Evolutionary conservation across 2,888 invertebrate species (phyloP).

Genomic region (Apoderus coryli): DNA sequence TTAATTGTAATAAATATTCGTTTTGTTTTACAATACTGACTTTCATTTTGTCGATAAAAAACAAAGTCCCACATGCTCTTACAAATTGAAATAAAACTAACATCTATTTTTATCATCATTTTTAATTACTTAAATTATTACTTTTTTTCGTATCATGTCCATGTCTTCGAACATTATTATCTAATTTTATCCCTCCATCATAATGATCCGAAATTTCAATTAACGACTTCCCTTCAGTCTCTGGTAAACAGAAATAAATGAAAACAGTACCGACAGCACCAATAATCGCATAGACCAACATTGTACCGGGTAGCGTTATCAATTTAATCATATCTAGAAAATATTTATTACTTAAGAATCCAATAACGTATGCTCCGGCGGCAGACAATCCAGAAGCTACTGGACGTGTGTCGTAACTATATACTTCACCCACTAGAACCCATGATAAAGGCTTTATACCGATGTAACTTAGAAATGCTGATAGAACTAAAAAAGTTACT

Average conservation of each 20-base stretch:
- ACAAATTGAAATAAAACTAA: too few species aligned
- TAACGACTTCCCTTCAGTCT: slow-evolving; percentile 66
- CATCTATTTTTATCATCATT: too few species aligned
- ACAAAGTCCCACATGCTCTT: too few species aligned
- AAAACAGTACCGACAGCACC: slow-evolving; percentile 45
- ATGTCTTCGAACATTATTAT: slow-evolving; percentile 34
- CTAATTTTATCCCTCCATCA: slow-evolving; percentile 39
- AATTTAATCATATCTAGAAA: slow-evolving; percentile 48
- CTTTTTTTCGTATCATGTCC: too few species aligned
- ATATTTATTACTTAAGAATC: slow-evolving; percentile 58
- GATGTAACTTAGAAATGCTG: slow-evolving; percentile 55
- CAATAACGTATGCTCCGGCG: slow-evolving; percentile 59
- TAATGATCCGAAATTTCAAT: slow-evolving; percentile 57
- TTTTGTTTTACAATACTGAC: too few species aligned
- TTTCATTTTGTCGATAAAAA: too few species aligned
- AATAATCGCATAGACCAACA: slow-evolving; percentile 50
- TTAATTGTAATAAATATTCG: too few species aligned
- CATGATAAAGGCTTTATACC: slow-evolving; percentile 61
- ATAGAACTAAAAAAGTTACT: slow-evolving; percentile 44
- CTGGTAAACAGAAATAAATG: slow-evolving; percentile 57
- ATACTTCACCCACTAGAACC: slow-evolving; percentile 68
- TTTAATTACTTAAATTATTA: too few species aligned
- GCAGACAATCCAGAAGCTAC: slow-evolving; percentile 58
- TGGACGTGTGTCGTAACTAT: slow-evolving; percentile 50
- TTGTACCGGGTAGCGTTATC: slow-evolving; percentile 54